These are phyloP conservation scores for Taeniopygia guttata DNA, from an alignment of 2,797 vertebrate species.

Conservation along the genomic window DNA sequence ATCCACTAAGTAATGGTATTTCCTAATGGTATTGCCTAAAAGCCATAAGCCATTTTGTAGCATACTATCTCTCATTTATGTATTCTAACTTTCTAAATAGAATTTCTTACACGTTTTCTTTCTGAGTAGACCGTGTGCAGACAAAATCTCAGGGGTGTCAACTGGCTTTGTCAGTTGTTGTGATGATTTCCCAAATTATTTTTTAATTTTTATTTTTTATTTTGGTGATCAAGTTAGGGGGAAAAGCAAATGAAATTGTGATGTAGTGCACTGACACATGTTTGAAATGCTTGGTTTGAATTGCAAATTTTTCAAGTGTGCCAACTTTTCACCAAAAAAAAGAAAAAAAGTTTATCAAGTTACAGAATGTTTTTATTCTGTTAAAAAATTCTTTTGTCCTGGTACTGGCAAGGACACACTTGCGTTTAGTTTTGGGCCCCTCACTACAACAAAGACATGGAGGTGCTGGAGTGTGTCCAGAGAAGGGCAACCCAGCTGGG, in stretches of 20 bases:
- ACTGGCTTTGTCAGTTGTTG: not conserved
- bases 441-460: not conserved
- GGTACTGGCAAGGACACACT: too few species aligned
- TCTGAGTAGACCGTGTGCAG: not conserved
- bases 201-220: not conserved
- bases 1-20: not conserved
- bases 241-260: not conserved
- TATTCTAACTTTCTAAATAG: not conserved
- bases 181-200: not conserved
- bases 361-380: not conserved
- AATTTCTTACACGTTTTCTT: not conserved
- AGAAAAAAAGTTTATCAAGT: not conserved
- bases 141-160: too few species aligned
- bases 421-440: not conserved
- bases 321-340: not conserved
- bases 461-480: not conserved
- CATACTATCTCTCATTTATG: not conserved
- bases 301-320: not conserved
- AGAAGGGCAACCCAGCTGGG: fast-evolving
- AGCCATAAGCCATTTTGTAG: not conserved
- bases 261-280: not conserved
- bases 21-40: not conserved
- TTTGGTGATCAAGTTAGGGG: not conserved
- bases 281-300: not conserved
- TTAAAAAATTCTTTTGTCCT: not conserved